These are phyloP conservation scores for Parazoanthus atlanticus DNA, from an alignment of 92 coral and sea anemone species.

Conservation along the genomic window DNA sequence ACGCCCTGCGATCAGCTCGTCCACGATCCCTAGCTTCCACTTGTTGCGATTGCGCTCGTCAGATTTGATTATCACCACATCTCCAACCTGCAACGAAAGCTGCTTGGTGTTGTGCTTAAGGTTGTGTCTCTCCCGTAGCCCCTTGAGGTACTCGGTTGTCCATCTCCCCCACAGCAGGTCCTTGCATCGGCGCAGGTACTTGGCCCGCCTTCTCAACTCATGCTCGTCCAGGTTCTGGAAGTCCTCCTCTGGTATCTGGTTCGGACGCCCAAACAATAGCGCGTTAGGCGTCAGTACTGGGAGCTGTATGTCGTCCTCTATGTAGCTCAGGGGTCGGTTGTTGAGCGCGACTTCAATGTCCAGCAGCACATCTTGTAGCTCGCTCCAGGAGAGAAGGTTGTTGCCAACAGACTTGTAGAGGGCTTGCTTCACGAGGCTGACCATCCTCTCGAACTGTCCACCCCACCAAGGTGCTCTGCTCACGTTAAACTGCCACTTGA, in stretches of 20 bases:
- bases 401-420: constrained; percentile 33
- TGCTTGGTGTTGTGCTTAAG: constrained; percentile 16
- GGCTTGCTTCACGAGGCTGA: constrained; percentile 41
- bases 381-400: constrained; percentile 32
- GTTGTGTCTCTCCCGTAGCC: constrained; percentile 44
- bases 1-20: constrained; percentile 43
- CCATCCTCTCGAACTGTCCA: constrained; percentile 46
- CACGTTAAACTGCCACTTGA: constrained; percentile 41
- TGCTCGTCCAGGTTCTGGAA: constrained; percentile 15
- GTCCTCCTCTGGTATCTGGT: constrained; percentile 38
- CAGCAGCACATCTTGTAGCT: constrained; percentile 38
- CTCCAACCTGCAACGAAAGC: not conserved
- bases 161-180: constrained; percentile 35
- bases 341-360: constrained; percentile 45
- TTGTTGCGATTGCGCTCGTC: constrained; percentile 44
- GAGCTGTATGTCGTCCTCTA: constrained; percentile 33
- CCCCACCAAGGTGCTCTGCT: constrained; percentile 42
- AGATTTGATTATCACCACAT: constrained; percentile 35
- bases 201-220: constrained; percentile 6
- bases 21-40: constrained; percentile 52
- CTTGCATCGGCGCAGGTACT: constrained; percentile 29
- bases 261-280: constrained; percentile 3
- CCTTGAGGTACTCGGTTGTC: constrained; percentile 29
- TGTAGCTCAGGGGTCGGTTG: constrained; percentile 32
- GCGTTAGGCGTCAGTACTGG: constrained; percentile 41